Evolutionary conservation across 2,888 invertebrate species (phyloP).

Genomic region (Leptopterna dolabrata): DNA sequence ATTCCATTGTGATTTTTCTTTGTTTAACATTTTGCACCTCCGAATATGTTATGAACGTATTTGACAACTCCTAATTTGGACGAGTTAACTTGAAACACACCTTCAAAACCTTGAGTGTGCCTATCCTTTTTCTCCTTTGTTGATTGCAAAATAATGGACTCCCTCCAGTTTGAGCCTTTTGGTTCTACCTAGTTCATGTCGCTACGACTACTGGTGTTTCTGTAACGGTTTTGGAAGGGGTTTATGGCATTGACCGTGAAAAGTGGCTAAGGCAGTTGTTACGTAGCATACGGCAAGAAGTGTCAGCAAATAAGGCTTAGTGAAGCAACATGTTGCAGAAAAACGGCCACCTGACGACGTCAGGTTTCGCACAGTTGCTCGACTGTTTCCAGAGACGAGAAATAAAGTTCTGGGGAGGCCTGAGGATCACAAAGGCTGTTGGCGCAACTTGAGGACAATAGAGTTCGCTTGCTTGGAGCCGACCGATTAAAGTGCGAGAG

Average conservation of each 20-base stretch:
- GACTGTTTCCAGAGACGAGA: not conserved
- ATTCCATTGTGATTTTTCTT: no score
- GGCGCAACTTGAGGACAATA: conserved; percentile 21
- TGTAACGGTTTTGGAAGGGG: not conserved
- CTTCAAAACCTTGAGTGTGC: not conserved
- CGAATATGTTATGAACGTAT: no score
- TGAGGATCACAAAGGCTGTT: not conserved
- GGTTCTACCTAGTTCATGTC: not conserved
- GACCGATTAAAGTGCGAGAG: conserved; percentile 14
- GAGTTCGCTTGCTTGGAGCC: not conserved
- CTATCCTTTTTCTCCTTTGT: not conserved
- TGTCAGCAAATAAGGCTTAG: not conserved
- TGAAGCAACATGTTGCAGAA: not conserved
- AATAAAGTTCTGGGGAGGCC: not conserved
- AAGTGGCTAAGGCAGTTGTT: not conserved
- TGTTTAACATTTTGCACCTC: no score
- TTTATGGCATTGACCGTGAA: not conserved
- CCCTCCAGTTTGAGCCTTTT: not conserved
- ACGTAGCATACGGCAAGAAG: no score
- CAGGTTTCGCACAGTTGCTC: not conserved
- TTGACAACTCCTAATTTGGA: no score
- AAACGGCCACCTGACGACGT: not conserved
- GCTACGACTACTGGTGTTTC: not conserved
- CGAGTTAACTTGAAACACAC: not conserved
- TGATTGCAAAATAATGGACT: not conserved